Evolutionary conservation across 2,888 invertebrate species (phyloP).

Genomic region (Onchidella celtica): DNA sequence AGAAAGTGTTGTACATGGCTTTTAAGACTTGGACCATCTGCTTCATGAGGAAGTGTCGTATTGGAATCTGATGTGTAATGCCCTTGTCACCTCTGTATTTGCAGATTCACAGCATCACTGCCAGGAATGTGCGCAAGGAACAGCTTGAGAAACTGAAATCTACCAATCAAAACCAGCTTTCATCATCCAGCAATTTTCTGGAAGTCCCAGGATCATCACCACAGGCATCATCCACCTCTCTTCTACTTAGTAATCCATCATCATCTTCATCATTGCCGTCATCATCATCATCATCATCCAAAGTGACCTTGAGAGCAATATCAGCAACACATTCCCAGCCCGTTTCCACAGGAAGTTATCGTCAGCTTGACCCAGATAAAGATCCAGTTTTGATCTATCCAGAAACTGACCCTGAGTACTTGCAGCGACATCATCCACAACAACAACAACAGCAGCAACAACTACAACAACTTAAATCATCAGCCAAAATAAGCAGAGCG

Average conservation of each 20-base stretch:
- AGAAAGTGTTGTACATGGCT: too few species aligned
- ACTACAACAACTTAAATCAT: neutral
- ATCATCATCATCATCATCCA: constrained; percentile 14
- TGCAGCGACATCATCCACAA: constrained; percentile 10
- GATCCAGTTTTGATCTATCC: constrained; percentile 52
- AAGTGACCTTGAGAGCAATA: constrained; percentile 3
- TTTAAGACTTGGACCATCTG: too few species aligned
- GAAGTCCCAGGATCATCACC: neutral
- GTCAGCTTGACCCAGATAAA: constrained; percentile 42
- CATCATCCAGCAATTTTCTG: constrained; percentile 7
- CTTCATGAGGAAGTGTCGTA: too few species aligned
- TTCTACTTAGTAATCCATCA: neutral
- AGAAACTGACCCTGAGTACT: constrained; percentile 22
- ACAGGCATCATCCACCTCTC: neutral
- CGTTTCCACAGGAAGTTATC: neutral
- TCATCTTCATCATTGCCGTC: neutral
- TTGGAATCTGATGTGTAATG: neutral
- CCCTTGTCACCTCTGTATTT: constrained; percentile 7
- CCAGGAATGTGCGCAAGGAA: constrained; percentile 68
- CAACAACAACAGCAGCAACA: neutral
- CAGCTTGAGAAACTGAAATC: constrained; percentile 62
- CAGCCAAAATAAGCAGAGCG: neutral
- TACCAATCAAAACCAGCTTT: neutral
- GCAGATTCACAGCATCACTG: constrained; percentile 74
- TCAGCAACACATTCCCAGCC: neutral